Percentiles rank a stretch among this genome's conserved stretches.
Conservation (phyloP, 2,113 vertebrate genomes). For the Bagarius yarrelli region DNA sequence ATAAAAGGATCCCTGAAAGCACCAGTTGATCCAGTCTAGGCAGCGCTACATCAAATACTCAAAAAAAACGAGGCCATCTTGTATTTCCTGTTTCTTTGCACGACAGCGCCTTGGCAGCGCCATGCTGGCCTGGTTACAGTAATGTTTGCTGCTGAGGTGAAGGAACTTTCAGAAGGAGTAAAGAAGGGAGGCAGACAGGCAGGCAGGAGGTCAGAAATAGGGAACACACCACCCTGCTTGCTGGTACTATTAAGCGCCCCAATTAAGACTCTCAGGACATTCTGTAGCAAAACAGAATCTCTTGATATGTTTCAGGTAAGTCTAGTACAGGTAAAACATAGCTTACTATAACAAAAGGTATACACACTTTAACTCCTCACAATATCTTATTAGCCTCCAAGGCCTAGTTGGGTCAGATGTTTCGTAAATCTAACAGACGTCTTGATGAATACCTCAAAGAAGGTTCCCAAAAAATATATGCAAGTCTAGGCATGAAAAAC, state of each 20-base stretch:
- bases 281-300: not conserved
- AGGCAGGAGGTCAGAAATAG: constrained; percentile 59
- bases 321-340: constrained; percentile 16
- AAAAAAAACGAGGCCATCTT: constrained; percentile 63
- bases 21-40: constrained; percentile 53
- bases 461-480: not conserved
- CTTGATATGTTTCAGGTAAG: not conserved
- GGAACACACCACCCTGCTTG: constrained; percentile 68
- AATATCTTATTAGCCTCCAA: constrained; percentile 45
- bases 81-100: constrained; percentile 66
- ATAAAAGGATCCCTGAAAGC: constrained; percentile 55
- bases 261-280: constrained; percentile 38
- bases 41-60: constrained; percentile 47
- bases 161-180: constrained; percentile 3
- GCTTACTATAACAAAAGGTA: not conserved
- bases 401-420: constrained; percentile 61
- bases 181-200: constrained; percentile 59
- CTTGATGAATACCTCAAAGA: constrained; percentile 67
- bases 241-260: constrained; percentile 55
- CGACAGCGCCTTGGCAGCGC: constrained; percentile 40
- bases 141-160: constrained; percentile 32
- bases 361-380: not conserved
- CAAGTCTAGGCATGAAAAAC: not conserved
- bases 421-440: constrained; percentile 70
- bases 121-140: constrained; percentile 22